Base-by-base conservation (phyloP, 2,113 vertebrate genomes). In the Phalacrocorax aristotelis region DNA sequence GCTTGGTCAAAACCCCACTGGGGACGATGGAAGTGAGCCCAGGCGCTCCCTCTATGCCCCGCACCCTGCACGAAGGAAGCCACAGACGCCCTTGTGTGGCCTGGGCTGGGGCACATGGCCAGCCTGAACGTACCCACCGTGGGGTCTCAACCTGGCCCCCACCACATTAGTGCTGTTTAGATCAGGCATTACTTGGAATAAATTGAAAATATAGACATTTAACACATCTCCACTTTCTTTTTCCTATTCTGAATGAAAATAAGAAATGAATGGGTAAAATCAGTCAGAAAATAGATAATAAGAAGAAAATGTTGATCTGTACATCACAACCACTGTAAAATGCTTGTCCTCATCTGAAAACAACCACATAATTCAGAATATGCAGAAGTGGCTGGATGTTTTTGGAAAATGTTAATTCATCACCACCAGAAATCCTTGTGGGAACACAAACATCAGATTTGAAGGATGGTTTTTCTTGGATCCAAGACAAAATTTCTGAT, bases 21-120 rank as follows among this genome's bases (percentile, higher is more conserved):
- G 13, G 32, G 40, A 10, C 3, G 1, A 36, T 3, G 5, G 18
- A 65, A 46, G 10, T 4, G 36, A 83, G 55, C 14, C 48, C n/a
- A 42, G 55, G 12, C 0, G 0, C 6, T 60, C 12, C 27, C 20
- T 46, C 25, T 62, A 21, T 4, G 5, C 20, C 17, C 19, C 2
- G 2, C 15, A 61, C 19, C 32, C 21, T 0, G 0, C 0, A 1
- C 0, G 5, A 86, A 48, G 25, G 34, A 36, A 82, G 57, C 4
- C 19, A 44, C 8, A 7, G 23, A 30, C 6, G 2, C 7, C 6
- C 7, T 10, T 61, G 15, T 1, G 1, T 21, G 34, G 23, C 19
- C 48, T 20, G 30, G 64, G 40, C 18, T 55, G 26, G 12, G n/a
- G 27, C 13, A 30, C 30, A 6, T 0, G 5, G 18, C 13, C 51